Conservation (phyloP, 2,113 vertebrate genomes). For the Cyanoramphus novaezelandiae region DNA sequence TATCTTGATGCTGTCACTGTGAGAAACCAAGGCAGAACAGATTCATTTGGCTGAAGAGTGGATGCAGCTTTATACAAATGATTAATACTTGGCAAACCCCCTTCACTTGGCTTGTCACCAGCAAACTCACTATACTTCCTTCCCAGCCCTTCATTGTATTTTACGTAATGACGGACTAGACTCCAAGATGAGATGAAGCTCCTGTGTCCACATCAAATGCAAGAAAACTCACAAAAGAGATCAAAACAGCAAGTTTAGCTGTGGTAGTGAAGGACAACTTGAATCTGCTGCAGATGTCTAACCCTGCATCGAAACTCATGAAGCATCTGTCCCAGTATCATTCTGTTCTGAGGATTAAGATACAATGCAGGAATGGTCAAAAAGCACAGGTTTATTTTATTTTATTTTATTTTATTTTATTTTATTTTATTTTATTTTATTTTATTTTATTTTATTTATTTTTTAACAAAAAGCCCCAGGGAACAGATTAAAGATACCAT, state of each 20-base stretch:
- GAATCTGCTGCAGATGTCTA: neutral
- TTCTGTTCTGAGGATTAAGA: neutral
- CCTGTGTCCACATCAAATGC: neutral
- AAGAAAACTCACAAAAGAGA: neutral
- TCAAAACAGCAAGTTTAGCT: neutral
- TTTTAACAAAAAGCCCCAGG: neutral
- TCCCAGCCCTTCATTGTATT: slow-evolving; percentile 43
- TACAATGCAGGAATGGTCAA: neutral
- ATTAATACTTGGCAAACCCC: slow-evolving; percentile 62
- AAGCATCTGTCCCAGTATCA: neutral
- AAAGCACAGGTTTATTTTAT: neutral
- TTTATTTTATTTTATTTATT: neutral
- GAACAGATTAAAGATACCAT: neutral
- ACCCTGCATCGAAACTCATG: neutral
- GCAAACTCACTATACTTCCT: slow-evolving; percentile 55
- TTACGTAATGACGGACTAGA: neutral
- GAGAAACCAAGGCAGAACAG: slow-evolving; percentile 53
- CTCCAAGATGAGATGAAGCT: slow-evolving; percentile 30
- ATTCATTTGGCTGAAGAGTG: slow-evolving; percentile 52
- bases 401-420: neutral
- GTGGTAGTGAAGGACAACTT: neutral
- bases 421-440: neutral
- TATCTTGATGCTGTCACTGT: slow-evolving; percentile 42
- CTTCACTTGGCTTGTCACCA: slow-evolving; percentile 44
- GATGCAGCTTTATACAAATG: slow-evolving; percentile 53